Evolutionary conservation across 2,113 vertebrate genomes (phyloP).

Genomic region (Leptobrachium ailaonicum): DNA sequence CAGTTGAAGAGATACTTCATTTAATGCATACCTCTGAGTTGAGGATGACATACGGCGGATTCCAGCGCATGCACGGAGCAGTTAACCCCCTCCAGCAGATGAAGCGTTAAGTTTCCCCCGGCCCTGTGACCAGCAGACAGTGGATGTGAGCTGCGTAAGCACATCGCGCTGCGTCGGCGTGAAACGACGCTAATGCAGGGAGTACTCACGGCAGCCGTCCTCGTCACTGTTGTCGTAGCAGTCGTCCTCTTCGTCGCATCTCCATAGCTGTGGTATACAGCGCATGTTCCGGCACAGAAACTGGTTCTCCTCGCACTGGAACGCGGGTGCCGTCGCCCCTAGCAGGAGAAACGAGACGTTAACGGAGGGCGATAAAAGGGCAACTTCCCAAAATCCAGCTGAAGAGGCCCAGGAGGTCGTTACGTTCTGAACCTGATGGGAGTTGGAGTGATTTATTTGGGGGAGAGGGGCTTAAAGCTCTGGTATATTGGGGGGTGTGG

Average conservation of each 20-base stretch:
- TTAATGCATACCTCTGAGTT: too few species aligned
- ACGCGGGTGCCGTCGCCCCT: slow-evolving; percentile 67
- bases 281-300: slow-evolving; percentile 90
- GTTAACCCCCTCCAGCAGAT: too few species aligned
- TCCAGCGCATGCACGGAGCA: too few species aligned
- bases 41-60: too few species aligned
- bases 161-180: neutral
- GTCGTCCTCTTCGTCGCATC: slow-evolving; percentile 93
- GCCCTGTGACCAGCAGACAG: too few species aligned
- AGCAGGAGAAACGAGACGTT: slow-evolving; percentile 17
- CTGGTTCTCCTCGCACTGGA: slow-evolving; percentile 85
- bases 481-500: too few species aligned
- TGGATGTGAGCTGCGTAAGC: too few species aligned
- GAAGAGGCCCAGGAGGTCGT: too few species aligned
- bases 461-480: too few species aligned
- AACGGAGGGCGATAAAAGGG: neutral
- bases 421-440: neutral
- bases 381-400: too few species aligned
- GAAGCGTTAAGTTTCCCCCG: too few species aligned
- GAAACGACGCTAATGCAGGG: neutral
- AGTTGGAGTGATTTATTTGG: neutral
- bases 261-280: slow-evolving; percentile 92
- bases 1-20: too few species aligned
- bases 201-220: slow-evolving; percentile 91
- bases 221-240: slow-evolving; percentile 95